Evolutionary conservation across 2,797 vertebrate genomes (phyloP).

Genomic region (Melanogrammus aeglefinus): DNA sequence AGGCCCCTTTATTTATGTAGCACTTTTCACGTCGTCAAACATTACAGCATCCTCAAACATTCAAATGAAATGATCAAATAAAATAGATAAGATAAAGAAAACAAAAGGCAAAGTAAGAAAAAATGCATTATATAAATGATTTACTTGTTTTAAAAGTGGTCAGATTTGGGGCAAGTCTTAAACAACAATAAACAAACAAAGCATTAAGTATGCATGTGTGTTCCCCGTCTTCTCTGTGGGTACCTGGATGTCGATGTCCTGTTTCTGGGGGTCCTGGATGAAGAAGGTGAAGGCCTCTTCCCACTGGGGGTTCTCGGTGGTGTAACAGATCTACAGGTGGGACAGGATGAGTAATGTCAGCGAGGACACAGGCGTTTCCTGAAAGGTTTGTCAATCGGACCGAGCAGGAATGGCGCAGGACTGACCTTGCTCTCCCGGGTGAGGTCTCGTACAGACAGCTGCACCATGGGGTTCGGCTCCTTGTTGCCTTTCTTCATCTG

Average conservation of each 20-base stretch:
- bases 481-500: conserved; percentile 88
- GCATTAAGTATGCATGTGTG: no score
- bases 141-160: no score
- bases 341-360: neutral
- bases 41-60: no score
- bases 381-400: neutral
- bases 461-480: conserved; percentile 87
- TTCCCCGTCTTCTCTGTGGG: neutral
- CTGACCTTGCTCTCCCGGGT: conserved; percentile 86
- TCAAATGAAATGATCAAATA: no score
- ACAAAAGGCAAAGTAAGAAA: no score
- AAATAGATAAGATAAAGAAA: no score
- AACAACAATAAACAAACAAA: neutral
- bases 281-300: conserved; percentile 92
- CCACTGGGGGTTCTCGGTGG: conserved; percentile 80
- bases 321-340: conserved; percentile 75
- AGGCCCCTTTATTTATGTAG: no score
- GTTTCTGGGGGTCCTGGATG: conserved; percentile 81
- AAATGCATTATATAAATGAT: no score
- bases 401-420: neutral
- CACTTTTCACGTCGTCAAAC: no score
- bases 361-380: neutral
- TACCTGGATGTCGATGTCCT: conserved; percentile 87
- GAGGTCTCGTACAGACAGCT: conserved; percentile 83
- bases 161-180: no score